A percentile compares a stretch with the other conserved stretches of the same genome.
Evolutionary conservation across 1,140 invertebrate species (phyloP).

Genomic region (Apis florea): DNA sequence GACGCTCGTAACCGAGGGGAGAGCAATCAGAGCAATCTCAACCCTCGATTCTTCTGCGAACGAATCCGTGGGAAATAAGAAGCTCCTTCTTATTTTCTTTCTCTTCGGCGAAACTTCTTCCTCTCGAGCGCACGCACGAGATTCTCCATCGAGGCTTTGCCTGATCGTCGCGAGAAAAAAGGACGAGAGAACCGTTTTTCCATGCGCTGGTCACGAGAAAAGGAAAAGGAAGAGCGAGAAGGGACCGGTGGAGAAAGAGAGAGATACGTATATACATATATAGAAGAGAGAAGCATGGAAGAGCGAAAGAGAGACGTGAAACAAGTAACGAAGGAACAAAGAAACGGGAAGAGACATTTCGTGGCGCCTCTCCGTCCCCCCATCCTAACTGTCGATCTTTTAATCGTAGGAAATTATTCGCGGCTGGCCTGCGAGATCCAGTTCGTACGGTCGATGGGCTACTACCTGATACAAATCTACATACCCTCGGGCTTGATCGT

Average conservation of each 20-base stretch:
- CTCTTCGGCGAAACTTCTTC: too few relatives aligned
- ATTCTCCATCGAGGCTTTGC: constrained; percentile 46
- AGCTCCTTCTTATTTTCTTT: too few relatives aligned
- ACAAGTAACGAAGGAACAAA: constrained; percentile 16
- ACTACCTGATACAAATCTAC: constrained; percentile 99
- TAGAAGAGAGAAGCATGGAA: constrained; percentile 38
- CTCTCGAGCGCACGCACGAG: constrained; percentile 16
- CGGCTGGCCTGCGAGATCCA: constrained; percentile 98
- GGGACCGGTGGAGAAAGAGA: constrained; percentile 50
- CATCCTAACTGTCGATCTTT: constrained; percentile 67
- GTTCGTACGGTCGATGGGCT: constrained; percentile 98
- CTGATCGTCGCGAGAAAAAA: neutral
- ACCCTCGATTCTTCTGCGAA: too few relatives aligned
- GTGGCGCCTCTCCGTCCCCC: constrained; percentile 66
- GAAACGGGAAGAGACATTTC: constrained; percentile 58
- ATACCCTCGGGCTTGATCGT: constrained; percentile 99
- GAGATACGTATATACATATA: constrained; percentile 11
- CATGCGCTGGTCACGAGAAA: constrained; percentile 11
- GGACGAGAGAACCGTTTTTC: constrained; percentile 11
- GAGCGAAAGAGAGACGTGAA: constrained; percentile 43
- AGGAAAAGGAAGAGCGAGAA: constrained; percentile 50
- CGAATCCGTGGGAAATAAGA: too few relatives aligned
- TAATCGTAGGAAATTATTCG: constrained; percentile 95
- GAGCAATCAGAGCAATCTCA: too few relatives aligned
- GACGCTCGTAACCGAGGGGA: too few relatives aligned